phyloP scores from a whole-genome alignment of 1,140 invertebrate genomes.

The Ips typographus region DNA sequence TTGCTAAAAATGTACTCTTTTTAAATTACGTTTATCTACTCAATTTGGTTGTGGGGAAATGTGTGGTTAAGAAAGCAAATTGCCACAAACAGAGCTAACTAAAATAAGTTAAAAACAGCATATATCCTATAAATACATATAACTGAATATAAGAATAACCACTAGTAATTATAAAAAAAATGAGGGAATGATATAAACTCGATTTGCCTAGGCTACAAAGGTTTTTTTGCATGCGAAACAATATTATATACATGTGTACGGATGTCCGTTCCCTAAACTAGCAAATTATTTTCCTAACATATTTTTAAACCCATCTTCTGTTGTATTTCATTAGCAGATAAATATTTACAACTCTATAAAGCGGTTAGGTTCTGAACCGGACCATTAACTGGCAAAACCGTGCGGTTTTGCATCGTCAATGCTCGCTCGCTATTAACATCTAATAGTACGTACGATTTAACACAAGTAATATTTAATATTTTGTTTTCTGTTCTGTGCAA shows the following conservation, averaged over 20 bases:
- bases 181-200: constrained; percentile 27
- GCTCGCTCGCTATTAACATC: too few relatives aligned
- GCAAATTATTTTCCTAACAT: constrained; percentile 1
- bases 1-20: too few relatives aligned
- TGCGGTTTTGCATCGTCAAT: too few relatives aligned
- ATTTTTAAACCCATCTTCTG: too few relatives aligned
- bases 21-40: too few relatives aligned
- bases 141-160: constrained; percentile 18
- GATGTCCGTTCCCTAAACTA: not conserved
- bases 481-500: too few relatives aligned
- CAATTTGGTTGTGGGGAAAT: too few relatives aligned
- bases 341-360: constrained; percentile 33
- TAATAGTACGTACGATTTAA: too few relatives aligned
- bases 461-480: too few relatives aligned
- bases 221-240: constrained; percentile 27
- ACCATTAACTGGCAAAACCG: not conserved
- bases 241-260: constrained; percentile 22
- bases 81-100: not conserved
- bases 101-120: constrained; percentile 26
- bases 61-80: too few relatives aligned
- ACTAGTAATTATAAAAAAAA: constrained; percentile 19
- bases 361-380: constrained; percentile 26
- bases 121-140: constrained; percentile 21
- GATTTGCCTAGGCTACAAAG: constrained; percentile 9
- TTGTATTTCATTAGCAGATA: constrained; percentile 19